Evolutionary conservation across 2,797 vertebrate species (phyloP), one percentile per base, ranked within the genome.

Genomic region (Xyrichtys novacula): DNA sequence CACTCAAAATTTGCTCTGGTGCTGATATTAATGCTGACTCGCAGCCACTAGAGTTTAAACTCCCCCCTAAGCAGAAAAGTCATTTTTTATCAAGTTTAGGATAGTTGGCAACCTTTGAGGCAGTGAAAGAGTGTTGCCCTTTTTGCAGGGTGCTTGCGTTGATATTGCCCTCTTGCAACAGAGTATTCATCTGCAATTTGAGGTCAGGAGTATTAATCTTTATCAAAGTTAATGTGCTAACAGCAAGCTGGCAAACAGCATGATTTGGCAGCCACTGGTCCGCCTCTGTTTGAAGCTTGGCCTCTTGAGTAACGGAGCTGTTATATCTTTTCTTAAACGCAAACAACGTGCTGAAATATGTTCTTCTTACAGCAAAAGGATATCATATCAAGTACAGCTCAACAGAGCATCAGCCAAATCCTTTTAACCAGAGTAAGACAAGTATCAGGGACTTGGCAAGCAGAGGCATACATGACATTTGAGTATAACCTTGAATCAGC

Each of bases 151-250:
- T 22, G 42, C 42, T 1, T 44, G 20, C 5, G 22, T 44, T 44
- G 42, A 44, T 44, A 22, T 22, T 12, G 42, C 42, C 42, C 42
- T 44, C 44, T 14, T 62, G 20, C 39, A 49, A 47, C 22, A 20
- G 32, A 49, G 36, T 14, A 52, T 74, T 48, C 25, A 55, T 73
- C 38, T 56, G 22, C 15, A 62, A 42, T 57, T 58, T n/a, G 4
- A 36, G 46, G 55, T 74, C 64, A 68, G 42, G 38, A 22, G n/a
- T 76, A 69, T 75, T 23, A 78, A 67, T 59, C 59, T 47, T 61
- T 44, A 61, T 76, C 52, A 57, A 19, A 64, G 38, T 59, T 81
- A 79, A 80, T 81, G 65, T 71, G 64, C 49, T 66, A 71, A 76
- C 57, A 76, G 78, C 42, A 53, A 82, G 62, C 74, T 72, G 68